A percentile compares a stretch with the other conserved stretches of the same genome.
Evolutionary conservation across 2,888 invertebrate species (phyloP).

Genomic region (Acrobeloides nanus): DNA sequence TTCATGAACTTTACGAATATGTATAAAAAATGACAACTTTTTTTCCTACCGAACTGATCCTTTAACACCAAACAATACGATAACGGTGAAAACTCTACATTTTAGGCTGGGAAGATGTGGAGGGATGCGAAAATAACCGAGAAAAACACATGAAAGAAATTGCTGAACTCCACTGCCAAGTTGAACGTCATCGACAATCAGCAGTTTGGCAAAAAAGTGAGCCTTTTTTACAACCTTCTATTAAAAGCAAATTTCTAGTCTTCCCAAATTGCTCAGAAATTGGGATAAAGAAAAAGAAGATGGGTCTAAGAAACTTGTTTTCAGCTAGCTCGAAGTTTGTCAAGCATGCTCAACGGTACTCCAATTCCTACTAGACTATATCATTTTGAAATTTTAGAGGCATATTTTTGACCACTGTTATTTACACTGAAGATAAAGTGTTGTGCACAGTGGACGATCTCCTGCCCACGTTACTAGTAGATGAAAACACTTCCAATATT

Average conservation of each 20-base stretch:
- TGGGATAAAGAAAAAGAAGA: constrained; percentile 30
- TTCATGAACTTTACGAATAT: too few species aligned
- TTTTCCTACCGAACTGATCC: too few species aligned
- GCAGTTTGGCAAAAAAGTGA: constrained; percentile 43
- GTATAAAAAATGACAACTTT: too few species aligned
- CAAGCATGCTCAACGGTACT: constrained; percentile 67
- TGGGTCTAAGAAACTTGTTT: constrained; percentile 78
- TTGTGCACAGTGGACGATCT: constrained; percentile 93
- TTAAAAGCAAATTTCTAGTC: constrained; percentile 16
- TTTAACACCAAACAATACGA: too few species aligned
- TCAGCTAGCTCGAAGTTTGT: constrained; percentile 93
- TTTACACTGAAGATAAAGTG: constrained; percentile 90
- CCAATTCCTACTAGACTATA: not conserved
- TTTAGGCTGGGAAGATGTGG: constrained; percentile 42
- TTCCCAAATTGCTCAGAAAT: constrained; percentile 30
- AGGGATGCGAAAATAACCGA: constrained; percentile 25
- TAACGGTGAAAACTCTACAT: not conserved
- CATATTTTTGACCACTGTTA: constrained; percentile 80
- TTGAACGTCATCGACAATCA: constrained; percentile 39
- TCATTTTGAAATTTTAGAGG: constrained; percentile 64
- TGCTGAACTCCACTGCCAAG: constrained; percentile 30
- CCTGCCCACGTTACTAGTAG: constrained; percentile 89
- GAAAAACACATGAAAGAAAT: constrained; percentile 17
- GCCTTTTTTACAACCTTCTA: constrained; percentile 4
- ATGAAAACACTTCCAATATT: constrained; percentile 58